Evolutionary conservation across 2,113 vertebrate genomes (phyloP).

Genomic region (Nyctereutes procyonoides): DNA sequence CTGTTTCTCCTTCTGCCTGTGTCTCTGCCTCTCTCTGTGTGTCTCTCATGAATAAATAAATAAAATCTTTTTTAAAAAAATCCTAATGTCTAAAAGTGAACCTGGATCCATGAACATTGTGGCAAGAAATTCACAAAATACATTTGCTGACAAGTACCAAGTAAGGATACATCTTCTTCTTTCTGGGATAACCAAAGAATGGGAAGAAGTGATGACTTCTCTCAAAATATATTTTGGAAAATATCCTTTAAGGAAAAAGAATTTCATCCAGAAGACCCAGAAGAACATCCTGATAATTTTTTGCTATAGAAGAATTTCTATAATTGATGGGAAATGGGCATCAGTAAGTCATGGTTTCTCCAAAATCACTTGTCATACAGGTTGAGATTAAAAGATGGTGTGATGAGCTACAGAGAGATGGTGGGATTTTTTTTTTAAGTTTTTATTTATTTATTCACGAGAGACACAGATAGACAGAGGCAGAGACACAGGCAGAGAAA

Average conservation of each 20-base stretch:
- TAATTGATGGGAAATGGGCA: background rate
- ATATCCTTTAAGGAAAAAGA: background rate
- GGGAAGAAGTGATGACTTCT: background rate
- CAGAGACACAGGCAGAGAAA: too few relatives aligned
- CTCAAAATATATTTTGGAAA: background rate
- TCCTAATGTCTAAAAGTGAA: too few relatives aligned
- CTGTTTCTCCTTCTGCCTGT: too few relatives aligned
- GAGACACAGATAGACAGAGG: too few relatives aligned
- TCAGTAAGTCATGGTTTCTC: background rate
- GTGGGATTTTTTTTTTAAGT: too few relatives aligned
- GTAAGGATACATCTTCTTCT: background rate
- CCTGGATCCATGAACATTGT: background rate
- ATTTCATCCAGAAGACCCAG: background rate
- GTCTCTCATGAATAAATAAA: too few relatives aligned
- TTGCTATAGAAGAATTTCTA: background rate
- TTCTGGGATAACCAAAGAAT: background rate
- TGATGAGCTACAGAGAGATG: background rate
- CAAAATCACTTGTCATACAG: background rate
- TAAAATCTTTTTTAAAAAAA: too few relatives aligned
- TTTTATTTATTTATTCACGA: too few relatives aligned
- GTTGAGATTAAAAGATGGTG: background rate
- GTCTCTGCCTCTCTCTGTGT: too few relatives aligned
- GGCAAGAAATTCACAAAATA: background rate
- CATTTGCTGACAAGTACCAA: background rate
- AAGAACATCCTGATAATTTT: background rate